Evolutionary conservation across 2,888 invertebrate species (phyloP), one percentile per base, ranked within the genome.

Genomic region (Tetranychus truncatus): DNA sequence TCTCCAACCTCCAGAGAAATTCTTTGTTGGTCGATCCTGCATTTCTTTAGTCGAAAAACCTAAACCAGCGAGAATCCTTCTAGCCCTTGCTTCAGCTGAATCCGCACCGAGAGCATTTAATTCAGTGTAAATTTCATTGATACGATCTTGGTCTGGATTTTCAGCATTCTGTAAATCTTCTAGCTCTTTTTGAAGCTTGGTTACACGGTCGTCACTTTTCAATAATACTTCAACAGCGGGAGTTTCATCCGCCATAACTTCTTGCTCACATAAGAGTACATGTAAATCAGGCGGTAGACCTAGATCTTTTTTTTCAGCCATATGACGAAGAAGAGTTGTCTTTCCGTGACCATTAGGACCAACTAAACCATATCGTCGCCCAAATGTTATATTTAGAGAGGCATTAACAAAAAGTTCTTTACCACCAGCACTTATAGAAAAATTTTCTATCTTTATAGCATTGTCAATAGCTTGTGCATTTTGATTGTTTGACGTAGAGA

Each of bases 381-480:
- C 94, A 81, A 90, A 88, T 0, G 96, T 95, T 79, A 99, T 95
- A 74, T 92, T 85, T 55, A 99, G 84, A 82, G 89, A 92, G 0
- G 99, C 96, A 83, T 99, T 97, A 55, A 94, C 90, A 83, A 99
- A 97, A 72, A 99, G 85, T 81, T 96, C 94, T 81, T 99, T 94
- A 75, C 99, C 99, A 83, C 94, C 91, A 0, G 99, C 99, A 24
- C 93, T 88, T 80, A 99, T 99, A 76, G 94, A 94, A 82, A 99
- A 99, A 83, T 94, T 95, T 81, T 99, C 97, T 45, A 85, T 83
- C 74, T 75, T 76, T 8, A 77, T 45, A 11, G 77, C 71, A 73
- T 77, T 77, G 67, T 77, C 77, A 21, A 77, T 18, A 20, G 75
- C n/a, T 55, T 73, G 69, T 6, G n/a, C 45, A 45, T 65, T 44